Base-by-base conservation (phyloP, 2,113 vertebrate genomes). In the Burhinus bistriatus region DNA sequence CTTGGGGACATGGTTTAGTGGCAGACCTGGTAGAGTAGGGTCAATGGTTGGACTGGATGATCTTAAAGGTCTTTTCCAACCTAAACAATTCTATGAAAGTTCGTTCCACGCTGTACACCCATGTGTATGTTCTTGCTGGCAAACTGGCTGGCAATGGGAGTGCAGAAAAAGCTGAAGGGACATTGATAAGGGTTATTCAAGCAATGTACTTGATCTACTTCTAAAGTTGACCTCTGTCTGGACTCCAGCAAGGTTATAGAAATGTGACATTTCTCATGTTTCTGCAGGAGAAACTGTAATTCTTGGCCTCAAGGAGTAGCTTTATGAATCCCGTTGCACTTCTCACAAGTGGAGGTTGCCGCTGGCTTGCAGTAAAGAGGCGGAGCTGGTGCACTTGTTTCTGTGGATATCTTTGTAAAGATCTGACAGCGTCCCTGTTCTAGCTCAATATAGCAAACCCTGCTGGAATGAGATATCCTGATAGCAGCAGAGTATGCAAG, bases 201-300 rank as follows among this genome's bases (percentile, higher is more conserved):
- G 20, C 2, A 0, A 9, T 7, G 12, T 8, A 25, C 7, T 21
- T 68, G 21, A 13, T 30, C 34, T 40, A 40, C 8, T 26, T 17
- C 6, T 59, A 6, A n/a, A 77, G 52, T 5, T 15, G 16, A 51
- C 29, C 64, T 64, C 68, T 83, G 9, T 38, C 29, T 58, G 77
- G 16, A 18, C 5, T 64, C n/a, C 38, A 14, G 34, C 54, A 51
- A 20, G 16, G 18, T 34, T 69, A n/a, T 3, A 40, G 30, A 64
- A 77, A 47, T 12, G 29, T 54, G 59, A 20, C 3, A 2, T 59
- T 58, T 45, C 30, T 58, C 32, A 11, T 30, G 7, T 17, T 59
- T 52, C 45, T 47, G 7, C 38, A 47, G 72, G 38, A 78, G 34
- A 27, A 45, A 21, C 34, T 52, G 27, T 19, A 20, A 13, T 58